Evolutionary conservation across 2,113 vertebrate species (phyloP).

Genomic region (Corythoichthys intestinalis): DNA sequence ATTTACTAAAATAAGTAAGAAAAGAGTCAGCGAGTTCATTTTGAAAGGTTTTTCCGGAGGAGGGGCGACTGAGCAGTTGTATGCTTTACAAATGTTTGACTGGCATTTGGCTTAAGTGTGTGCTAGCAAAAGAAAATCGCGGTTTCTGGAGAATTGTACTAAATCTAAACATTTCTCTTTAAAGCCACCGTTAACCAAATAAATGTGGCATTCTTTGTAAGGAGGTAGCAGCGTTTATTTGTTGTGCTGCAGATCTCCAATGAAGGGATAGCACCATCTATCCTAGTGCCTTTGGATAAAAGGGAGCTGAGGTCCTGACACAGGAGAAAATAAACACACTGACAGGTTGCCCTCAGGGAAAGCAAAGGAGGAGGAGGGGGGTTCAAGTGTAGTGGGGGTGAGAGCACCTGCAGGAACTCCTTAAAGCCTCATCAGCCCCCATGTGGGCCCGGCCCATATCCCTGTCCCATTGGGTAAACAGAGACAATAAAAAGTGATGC

Average conservation of each 20-base stretch:
- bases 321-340: slow-evolving; percentile 61
- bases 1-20: slow-evolving; percentile 35
- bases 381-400: slow-evolving; percentile 22
- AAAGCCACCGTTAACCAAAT: neutral
- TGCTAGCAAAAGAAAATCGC: slow-evolving; percentile 14
- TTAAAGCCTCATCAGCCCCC: slow-evolving; percentile 59
- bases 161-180: slow-evolving; percentile 7
- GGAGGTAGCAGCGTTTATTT: slow-evolving; percentile 19
- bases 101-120: slow-evolving; percentile 46
- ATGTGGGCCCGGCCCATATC: slow-evolving; percentile 61
- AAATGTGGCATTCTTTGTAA: slow-evolving; percentile 2
- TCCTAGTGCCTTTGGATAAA: slow-evolving; percentile 31
- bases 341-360: slow-evolving; percentile 52
- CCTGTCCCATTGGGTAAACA: slow-evolving; percentile 65
- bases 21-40: slow-evolving; percentile 49
- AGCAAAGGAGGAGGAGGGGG: slow-evolving; percentile 21
- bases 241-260: slow-evolving; percentile 28
- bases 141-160: neutral
- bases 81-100: slow-evolving; percentile 42
- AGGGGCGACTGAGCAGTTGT: slow-evolving; percentile 17
- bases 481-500: slow-evolving; percentile 55
- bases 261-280: slow-evolving; percentile 31
- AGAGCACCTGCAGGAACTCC: slow-evolving; percentile 68
- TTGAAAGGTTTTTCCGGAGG: slow-evolving; percentile 34
- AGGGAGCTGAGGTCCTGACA: slow-evolving; percentile 57